Evolutionary conservation across 2,888 invertebrate genomes (phyloP).

Genomic region (Troglohyphantes excavatus): DNA sequence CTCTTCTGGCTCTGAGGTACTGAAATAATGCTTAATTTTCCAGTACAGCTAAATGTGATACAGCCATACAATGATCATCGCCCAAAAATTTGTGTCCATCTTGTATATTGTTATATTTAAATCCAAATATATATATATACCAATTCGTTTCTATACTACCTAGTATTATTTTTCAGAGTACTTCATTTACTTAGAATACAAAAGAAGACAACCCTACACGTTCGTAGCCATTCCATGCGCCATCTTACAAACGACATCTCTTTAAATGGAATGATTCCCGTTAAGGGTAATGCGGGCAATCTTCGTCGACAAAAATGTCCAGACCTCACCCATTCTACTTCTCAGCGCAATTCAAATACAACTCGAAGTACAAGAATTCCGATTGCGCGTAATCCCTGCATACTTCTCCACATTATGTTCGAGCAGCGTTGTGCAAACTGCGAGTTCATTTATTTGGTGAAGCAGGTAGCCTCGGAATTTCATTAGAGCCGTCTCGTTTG

Average conservation of each 20-base stretch:
- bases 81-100: too few relatives aligned
- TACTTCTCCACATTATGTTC: neutral
- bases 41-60: too few relatives aligned
- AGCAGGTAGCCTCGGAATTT: constrained; percentile 6
- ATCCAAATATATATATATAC: too few relatives aligned
- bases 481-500: neutral
- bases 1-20: too few relatives aligned
- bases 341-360: neutral
- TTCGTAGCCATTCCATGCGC: neutral
- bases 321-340: neutral
- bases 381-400: neutral
- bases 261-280: constrained; percentile 5
- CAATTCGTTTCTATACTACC: neutral
- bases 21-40: too few relatives aligned
- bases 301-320: constrained; percentile 6
- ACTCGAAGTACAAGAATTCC: neutral
- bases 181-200: neutral
- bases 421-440: neutral
- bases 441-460: constrained; percentile 11
- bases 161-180: neutral
- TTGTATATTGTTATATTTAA: too few relatives aligned
- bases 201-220: neutral
- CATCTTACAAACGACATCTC: constrained; percentile 16
- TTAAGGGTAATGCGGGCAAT: neutral
- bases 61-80: too few relatives aligned